Evolutionary conservation across 2,797 vertebrate species (phyloP), one percentile per base, ranked within the genome.

Genomic region (Phrynocephalus forsythii): DNA sequence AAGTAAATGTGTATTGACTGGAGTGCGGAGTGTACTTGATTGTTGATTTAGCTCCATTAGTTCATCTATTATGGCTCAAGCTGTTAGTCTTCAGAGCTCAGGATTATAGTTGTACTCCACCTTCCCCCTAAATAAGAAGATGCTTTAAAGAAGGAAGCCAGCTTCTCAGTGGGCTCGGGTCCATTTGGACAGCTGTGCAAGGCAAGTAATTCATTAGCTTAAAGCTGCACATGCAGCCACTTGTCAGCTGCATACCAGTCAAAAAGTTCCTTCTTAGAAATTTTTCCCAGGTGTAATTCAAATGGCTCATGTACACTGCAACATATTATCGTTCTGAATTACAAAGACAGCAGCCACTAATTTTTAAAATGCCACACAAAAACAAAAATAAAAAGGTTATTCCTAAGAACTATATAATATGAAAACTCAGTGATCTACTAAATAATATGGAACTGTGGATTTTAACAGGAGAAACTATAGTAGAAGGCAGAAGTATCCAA

Each of bases 1-100:
- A 38, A 66, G 38, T 60, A 71, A 79, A 79, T 10, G 15, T 13
- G 67, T 86, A 20, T 89, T 87, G 91, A 79, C 66, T 68, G 33
- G 56, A 63, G 38, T 56, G 48, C 75, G 88, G 80, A 30, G 6
- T 90, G 48, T 88, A 89, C 86, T 91, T 83, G 75, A 79, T 44
- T 52, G 67, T 77, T 77, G 68, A 79, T 52, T 86, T 77, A 28
- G 13, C 66, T 84, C 81, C 79, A 20, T 87, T 79, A 86, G 68
- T 33, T 6, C 66, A 84, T 79, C 50, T 82, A 7, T 84, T 48
- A 91, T 48, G 80, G 1, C 0, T 83, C n/a, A 33, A 83, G 28
- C 11, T n/a, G 11, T 85, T 68, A 22, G 3, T 0, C 28, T 33
- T 73, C 52, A 79, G 77, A 69, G 44, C 15, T 15, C 50, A 52